Evolutionary conservation across 2,888 invertebrate species (phyloP), one percentile per base, ranked within the genome.

Genomic region (Acronicta alni): DNA sequence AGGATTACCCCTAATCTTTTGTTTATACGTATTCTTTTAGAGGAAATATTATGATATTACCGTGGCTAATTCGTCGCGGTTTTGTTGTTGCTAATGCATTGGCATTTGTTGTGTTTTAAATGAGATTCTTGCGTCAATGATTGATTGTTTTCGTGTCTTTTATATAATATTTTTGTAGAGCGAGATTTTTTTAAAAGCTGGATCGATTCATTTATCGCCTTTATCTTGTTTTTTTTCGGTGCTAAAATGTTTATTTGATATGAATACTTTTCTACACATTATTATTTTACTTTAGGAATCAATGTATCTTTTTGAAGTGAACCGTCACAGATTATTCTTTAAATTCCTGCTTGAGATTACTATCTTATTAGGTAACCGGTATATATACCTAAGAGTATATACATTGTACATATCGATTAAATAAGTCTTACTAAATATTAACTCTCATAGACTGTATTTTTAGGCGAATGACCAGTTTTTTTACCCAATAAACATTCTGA

Each of bases 1-100:
- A 67, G 88, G 88, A 85, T 90, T 89, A 86, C 55, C 75, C 82
- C 67, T 90, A 89, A 90, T 86, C 88, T 84, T 87, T 87, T 89
- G 89, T 89, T 86, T 90, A 87, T 88, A 84, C 79, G 80, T 79
- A 77, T 81, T 85, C 81, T 87, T 84, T 74, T 69, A 46, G 18
- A 59, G 61, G 52, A 78, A 77, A 82, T 79, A 76, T 76, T 74
- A 60, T 72, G 80, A 70, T 75, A 69, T 77, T 79, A 76, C 72
- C 58, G 69, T 56, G 43, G 60, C 76, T 72, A 75, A 78, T 78
- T 72, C 68, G 49, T 49, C 43, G 55, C 49, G 65, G 72, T 69
- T 73, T 49, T 55, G 41, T 67, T 57, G 43, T 43, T 46, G 26
- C 42, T 30, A 48, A 72, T 67, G 60, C 61, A 67, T 68, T 55